A percentile compares a stretch with the other conserved stretches of the same genome.
Conservation (phyloP, 2,888 invertebrate species). For the Lasioglossum morio region DNA sequence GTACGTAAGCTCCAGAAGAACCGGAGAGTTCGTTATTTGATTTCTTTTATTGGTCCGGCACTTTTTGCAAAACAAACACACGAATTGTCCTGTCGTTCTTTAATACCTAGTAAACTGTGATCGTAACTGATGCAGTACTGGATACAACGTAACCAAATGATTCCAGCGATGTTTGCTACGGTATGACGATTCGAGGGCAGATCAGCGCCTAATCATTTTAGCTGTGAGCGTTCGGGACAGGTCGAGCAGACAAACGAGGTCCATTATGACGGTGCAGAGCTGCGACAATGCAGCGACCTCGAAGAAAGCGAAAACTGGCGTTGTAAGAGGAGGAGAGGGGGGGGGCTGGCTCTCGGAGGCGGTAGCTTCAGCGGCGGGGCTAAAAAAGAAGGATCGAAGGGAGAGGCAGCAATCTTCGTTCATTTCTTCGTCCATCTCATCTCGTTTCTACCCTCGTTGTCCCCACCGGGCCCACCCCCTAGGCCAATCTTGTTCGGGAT, state of each 20-base stretch:
- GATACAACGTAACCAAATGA: too few relatives aligned
- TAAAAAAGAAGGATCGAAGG: slow-evolving; percentile 32
- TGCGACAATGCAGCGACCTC: slow-evolving; percentile 55
- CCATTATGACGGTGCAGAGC: slow-evolving; percentile 57
- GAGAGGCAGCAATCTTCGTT: slow-evolving; percentile 59
- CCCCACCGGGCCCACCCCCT: slow-evolving; percentile 46
- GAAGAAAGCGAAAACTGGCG: slow-evolving; percentile 23
- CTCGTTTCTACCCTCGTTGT: slow-evolving; percentile 50
- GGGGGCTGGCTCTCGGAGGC: slow-evolving; percentile 9
- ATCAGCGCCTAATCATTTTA: slow-evolving; percentile 53
- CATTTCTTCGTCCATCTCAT: slow-evolving; percentile 54
- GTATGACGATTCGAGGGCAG: slow-evolving; percentile 30
- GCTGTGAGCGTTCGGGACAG: slow-evolving; percentile 5
- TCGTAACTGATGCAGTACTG: too few relatives aligned
- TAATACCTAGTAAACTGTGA: too few relatives aligned
- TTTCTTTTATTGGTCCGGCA: not conserved
- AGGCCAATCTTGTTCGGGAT: slow-evolving; percentile 57
- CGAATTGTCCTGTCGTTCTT: not conserved
- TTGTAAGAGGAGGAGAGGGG: not conserved
- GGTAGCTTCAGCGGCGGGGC: slow-evolving; percentile 12
- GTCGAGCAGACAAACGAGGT: slow-evolving; percentile 54
- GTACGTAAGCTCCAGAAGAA: slow-evolving; percentile 15
- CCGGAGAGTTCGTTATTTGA: slow-evolving; percentile 8
- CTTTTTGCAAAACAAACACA: not conserved
- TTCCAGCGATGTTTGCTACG: not conserved